Base-by-base conservation (phyloP, 2,797 vertebrate genomes). In the Yasuhikotakia modesta region DNA sequence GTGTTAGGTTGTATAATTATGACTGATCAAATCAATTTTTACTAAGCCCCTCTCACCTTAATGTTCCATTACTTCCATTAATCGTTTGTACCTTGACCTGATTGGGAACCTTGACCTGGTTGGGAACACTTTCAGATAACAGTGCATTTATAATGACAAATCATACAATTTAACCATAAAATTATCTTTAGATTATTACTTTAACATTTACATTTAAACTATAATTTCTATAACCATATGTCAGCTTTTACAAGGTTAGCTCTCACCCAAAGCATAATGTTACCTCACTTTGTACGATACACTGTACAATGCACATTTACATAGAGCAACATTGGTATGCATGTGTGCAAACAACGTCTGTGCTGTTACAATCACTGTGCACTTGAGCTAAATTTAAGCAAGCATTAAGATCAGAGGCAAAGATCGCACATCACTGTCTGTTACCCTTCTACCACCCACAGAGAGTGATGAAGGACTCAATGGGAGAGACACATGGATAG, bases 401-500 rank as follows among this genome's bases (percentile, higher is more conserved):
- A 63, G 21, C 48, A 24, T 21, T 16, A n/a, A 30, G 55, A 22
- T 5, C 13, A 65, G n/a, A 39, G 7, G 67, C 69, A 57, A 46
- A 78, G 45, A 78, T 83, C 75, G 43, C 76, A 60, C 16, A n/a
- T 71, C 67, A 48, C 79, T 67, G 60, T 22, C 19, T 76, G 76
- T 67, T 70, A 68, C 67, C 27, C 63, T 50, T 73, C 53, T 5
- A 11, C 65, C 30, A 11, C 53, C 67, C 55, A 55, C 67, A 64
- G 68, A 70, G 79, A 72, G 46, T 76, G 67, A 75, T 63, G 35
- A 50, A 45, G 16, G 45, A 55, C 70, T 80, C 55, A 81, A 71
- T 19, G 32, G 65, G 27, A n/a, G 60, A 35, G 43, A 39, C 14
- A 7, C 30, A 58, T 35, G 13, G 66, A 58, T 27, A 66, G 48